Percentiles rank a stretch among this genome's conserved stretches.
phyloP scores from a whole-genome alignment of 2,888 invertebrate species.

The Apotomis turbidana region DNA sequence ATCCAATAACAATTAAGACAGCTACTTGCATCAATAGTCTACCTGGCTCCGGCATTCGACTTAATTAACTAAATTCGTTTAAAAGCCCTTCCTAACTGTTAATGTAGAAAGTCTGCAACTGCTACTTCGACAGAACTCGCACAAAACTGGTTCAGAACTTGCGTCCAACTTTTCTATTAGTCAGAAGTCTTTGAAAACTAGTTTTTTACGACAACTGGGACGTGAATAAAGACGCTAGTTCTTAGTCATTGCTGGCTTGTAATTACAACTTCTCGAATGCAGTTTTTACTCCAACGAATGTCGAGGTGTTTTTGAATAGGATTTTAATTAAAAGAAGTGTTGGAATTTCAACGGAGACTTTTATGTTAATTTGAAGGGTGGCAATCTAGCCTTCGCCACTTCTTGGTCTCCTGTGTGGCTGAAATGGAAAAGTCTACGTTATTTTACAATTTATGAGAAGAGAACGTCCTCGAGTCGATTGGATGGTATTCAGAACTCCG shows the following conservation, averaged over 20 bases:
- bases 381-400: conserved; percentile 8
- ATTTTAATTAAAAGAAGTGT: conserved; percentile 16
- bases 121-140: conserved; percentile 13
- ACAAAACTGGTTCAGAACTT: not conserved
- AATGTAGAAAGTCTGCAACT: conserved; percentile 31
- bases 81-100: conserved; percentile 6
- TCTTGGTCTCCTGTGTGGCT: not conserved
- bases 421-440: too few relatives aligned
- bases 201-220: conserved; percentile 17
- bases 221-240: conserved; percentile 9
- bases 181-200: conserved; percentile 30
- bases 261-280: conserved; percentile 24
- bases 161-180: conserved; percentile 31
- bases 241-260: conserved; percentile 8
- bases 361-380: conserved; percentile 1
- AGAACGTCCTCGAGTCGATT: too few relatives aligned
- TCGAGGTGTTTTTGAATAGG: conserved; percentile 22
- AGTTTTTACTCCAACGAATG: conserved; percentile 13
- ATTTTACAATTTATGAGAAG: too few relatives aligned
- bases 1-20: conserved; percentile 5
- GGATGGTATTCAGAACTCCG: too few relatives aligned
- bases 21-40: conserved; percentile 2
- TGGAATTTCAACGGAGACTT: conserved; percentile 5
- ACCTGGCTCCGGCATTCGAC: conserved; percentile 7
- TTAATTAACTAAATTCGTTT: conserved; percentile 34